A percentile compares a stretch with the other conserved stretches of the same genome.
Conservation (phyloP, 2,113 vertebrate species). For the Telmatochromis sp. region DNA sequence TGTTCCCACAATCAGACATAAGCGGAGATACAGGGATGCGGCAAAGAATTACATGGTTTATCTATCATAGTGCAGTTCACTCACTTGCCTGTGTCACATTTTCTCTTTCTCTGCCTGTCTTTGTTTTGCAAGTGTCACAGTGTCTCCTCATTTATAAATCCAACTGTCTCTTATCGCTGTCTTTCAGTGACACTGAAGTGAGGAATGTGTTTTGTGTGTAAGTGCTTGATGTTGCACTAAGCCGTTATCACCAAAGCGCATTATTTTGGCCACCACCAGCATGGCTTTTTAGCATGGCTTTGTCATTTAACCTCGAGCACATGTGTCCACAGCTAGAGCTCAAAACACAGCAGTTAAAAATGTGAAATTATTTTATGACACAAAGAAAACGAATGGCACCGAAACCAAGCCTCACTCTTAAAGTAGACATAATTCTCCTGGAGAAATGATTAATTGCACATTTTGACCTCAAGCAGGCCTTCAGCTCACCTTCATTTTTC, state of each 20-base stretch:
- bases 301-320: not conserved
- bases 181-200: not conserved
- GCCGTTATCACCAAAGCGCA: not conserved
- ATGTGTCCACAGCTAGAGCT: not conserved
- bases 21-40: not conserved
- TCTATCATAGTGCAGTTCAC: constrained; percentile 3
- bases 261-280: not conserved
- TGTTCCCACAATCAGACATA: not conserved
- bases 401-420: not conserved
- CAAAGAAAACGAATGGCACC: not conserved
- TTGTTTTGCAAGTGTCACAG: not conserved
- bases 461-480: not conserved
- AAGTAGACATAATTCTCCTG: not conserved
- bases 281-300: not conserved
- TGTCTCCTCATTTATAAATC: not conserved
- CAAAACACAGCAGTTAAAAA: not conserved
- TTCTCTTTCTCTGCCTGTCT: not conserved
- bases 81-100: not conserved
- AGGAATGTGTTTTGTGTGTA: not conserved
- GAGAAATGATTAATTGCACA: not conserved
- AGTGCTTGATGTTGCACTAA: not conserved
- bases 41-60: constrained; percentile 14
- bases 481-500: not conserved
- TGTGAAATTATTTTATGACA: not conserved
- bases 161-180: not conserved